Percentiles rank a stretch among this genome's conserved stretches.
Conservation (phyloP, 2,113 vertebrate genomes). For the Aspiorhynchus laticeps region DNA sequence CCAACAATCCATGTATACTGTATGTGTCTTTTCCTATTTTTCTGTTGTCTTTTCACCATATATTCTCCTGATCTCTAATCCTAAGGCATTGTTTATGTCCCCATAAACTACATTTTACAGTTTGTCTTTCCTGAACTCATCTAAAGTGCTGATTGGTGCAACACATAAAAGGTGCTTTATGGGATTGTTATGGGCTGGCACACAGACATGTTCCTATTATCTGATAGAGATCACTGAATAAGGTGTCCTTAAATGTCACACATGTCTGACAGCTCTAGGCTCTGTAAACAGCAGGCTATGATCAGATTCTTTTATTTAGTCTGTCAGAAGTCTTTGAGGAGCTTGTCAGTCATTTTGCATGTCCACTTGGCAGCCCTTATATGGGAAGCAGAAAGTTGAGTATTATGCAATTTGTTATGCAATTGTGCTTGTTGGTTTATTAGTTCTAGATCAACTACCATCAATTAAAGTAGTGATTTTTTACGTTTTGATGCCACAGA, state of each 20-base stretch:
- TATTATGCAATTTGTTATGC: background rate
- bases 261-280: background rate
- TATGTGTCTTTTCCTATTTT: conserved; percentile 9
- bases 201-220: background rate
- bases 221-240: background rate
- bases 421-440: background rate
- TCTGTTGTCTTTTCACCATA: background rate
- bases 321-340: no score
- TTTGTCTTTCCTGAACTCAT: background rate
- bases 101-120: background rate
- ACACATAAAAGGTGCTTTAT: background rate
- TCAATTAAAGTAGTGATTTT: background rate
- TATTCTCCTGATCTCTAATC: conserved; percentile 3
- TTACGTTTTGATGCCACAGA: background rate
- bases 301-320: background rate
- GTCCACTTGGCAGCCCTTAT: background rate
- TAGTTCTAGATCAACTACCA: background rate
- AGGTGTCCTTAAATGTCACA: background rate
- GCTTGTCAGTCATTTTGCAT: background rate
- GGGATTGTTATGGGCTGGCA: background rate
- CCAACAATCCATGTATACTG: background rate
- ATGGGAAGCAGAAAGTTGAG: background rate
- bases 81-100: background rate
- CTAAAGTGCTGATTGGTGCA: background rate
- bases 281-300: background rate